Base-by-base conservation (phyloP, 2,797 vertebrate genomes). In the Falco columbarius region DNA sequence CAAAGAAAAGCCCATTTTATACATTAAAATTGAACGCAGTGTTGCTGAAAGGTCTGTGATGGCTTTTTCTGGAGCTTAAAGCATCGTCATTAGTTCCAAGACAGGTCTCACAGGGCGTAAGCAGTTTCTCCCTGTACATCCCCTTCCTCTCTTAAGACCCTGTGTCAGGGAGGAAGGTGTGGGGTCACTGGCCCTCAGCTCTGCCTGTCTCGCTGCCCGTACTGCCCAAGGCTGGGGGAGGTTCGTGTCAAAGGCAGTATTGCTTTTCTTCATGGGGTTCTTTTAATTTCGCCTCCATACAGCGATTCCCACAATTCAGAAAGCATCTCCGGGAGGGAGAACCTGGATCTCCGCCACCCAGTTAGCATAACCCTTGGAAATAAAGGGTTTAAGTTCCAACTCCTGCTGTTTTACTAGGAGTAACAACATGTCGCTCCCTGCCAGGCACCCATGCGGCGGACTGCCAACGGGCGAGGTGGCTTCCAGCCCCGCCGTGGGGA, bases 1-100 rank as follows among this genome's bases (percentile, higher is more conserved):
- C 65, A 89, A 90, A 72, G 89, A 94, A 96, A 97, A 96, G 42
- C 82, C 91, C 91, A 83, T 65, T 96, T 95, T 74, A 81, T 27
- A 44, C 95, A 95, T 97, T 96, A 96, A 97, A 97, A 95, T 97
- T 97, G 95, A 97, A 97, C 80, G 2, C 5, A 63, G 75, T 3
- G 3, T 83, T 87, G 89, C 86, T 95, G 94, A 90, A 91, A 97
- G 76, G 85, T 74, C 89, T 89, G 59, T 89, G 93, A 91, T 90
- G 73, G 82, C 54, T 95, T 94, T 86, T 92, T 86, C 79, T 89
- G 88, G 29, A 55, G 58, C 84, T 92, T 56, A 30, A 32, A 94
- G 67, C 74, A 81, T 61, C 70, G 83, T 77, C 59, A 30, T 58
- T 72, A 40, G n/a, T 51, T 88, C 71, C 3, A 0, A 70, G 52